Base-by-base conservation (phyloP, 1,140 invertebrate genomes). In the Chrysoperla carnea region DNA sequence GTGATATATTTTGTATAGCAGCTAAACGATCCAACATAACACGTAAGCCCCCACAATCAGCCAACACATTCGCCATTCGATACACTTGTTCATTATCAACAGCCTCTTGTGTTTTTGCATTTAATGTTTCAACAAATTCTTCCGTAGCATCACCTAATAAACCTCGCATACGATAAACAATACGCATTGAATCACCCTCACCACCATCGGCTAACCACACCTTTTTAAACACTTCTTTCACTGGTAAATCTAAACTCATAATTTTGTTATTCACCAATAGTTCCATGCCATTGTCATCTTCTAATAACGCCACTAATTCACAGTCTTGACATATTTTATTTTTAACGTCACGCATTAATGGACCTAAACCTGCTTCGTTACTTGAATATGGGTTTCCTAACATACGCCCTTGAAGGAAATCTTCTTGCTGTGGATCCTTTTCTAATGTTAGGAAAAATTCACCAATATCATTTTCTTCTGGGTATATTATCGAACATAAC, bases 211-310 rank as follows among this genome's bases (percentile, higher is more conserved):
- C 73, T 7, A 90, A 66, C 89, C 91, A 95, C 6, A 84, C 68
- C 60, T 84, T 84, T 52, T 84, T 84, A 51, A 81, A 85, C 2
- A 90, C 87, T 53, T 97, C 92, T 61, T 90, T 91, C 0, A 98
- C 92, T 0, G 88, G 84, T 40, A 99, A 65, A 67, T 98, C 93
- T 0, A 98, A 67, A 46, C 86, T 92, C 52, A 99, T 97, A 40
- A 98, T 98, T 67, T 97, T 97, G 61, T 97, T 97, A 55, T 92
- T 91, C 0, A 99, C 93, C n/a, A 98, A 69, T 40, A 98, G 66
- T 61, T 98, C 94, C 92, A 99, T 97, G 38, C 93, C 93, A 54
- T 92, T 97, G 58, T 98, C 94, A 61, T 98, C 93, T 61, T 98
- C 93, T 0, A 97, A 61, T 12, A 99, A 62, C 1, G 93, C 92